Evolutionary conservation across 2,797 vertebrate species (phyloP).

Genomic region (Smutsia temminckii): DNA sequence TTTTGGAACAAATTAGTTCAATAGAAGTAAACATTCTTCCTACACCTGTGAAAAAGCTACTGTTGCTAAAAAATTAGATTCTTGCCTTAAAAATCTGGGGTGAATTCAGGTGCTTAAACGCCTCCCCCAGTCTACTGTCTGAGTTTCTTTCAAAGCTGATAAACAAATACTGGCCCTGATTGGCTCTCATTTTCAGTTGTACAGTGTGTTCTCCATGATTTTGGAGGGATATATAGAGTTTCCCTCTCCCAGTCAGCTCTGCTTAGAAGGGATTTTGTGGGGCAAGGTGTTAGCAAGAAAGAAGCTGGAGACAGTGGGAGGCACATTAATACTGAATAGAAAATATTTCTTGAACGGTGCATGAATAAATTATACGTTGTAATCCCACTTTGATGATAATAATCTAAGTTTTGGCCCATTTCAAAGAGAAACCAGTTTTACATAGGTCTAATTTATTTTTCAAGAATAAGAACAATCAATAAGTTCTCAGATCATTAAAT

Average conservation of each 20-base stretch:
- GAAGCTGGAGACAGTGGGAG: neutral
- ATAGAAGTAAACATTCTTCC: conserved; percentile 56
- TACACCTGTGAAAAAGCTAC: conserved; percentile 48
- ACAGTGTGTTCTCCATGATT: neutral
- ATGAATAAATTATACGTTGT: neutral
- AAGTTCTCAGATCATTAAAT: neutral
- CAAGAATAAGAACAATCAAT: neutral
- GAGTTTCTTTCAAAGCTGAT: neutral
- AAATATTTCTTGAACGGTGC: neutral
- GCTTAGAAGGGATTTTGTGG: neutral
- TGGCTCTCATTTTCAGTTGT: neutral
- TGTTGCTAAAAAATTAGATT: conserved; percentile 42
- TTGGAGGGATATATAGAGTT: neutral
- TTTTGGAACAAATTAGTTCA: conserved; percentile 65
- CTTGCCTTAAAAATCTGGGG: conserved; percentile 18
- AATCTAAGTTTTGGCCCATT: neutral
- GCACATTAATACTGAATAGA: neutral
- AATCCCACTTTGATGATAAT: neutral
- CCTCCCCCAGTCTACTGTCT: neutral
- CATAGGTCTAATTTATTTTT: neutral
- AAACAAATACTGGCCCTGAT: neutral
- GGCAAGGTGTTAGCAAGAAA: neutral
- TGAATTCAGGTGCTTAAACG: conserved; percentile 36
- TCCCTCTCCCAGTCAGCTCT: neutral
- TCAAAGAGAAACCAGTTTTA: neutral